Conservation (phyloP, 2,888 invertebrate genomes). For the Leptothorax acervorum region DNA sequence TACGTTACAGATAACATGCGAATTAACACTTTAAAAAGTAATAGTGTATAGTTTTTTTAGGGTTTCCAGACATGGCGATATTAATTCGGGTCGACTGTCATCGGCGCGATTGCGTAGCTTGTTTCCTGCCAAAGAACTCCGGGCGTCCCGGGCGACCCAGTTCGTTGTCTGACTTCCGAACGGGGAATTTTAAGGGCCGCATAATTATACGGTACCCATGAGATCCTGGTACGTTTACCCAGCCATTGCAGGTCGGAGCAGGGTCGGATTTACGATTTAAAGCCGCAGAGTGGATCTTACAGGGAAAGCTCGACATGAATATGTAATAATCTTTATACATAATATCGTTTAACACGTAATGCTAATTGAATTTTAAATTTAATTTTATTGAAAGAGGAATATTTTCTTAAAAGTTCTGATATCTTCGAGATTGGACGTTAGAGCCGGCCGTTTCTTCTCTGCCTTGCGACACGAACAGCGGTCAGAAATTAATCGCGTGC, state of each 20-base stretch:
- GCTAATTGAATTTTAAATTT: neutral
- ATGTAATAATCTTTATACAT: neutral
- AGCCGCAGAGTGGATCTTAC: neutral
- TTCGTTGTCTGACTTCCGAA: constrained; percentile 32
- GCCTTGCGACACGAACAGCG: neutral
- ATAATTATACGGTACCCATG: constrained; percentile 16
- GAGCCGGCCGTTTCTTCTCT: neutral
- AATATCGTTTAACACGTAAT: neutral
- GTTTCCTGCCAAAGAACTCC: constrained; percentile 36
- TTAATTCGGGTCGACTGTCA: constrained; percentile 31
- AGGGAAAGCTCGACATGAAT: neutral
- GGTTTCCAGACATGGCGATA: neutral
- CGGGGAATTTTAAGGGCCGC: constrained; percentile 12
- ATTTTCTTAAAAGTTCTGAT: neutral
- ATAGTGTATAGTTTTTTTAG: neutral
- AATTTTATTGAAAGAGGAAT: neutral
- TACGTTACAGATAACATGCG: neutral
- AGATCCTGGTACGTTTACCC: constrained; percentile 24
- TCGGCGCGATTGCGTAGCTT: constrained; percentile 4
- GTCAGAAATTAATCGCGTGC: constrained; percentile 43
- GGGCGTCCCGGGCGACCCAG: constrained; percentile 21
- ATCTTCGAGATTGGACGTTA: neutral
- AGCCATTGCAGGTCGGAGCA: neutral
- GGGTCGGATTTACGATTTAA: constrained; percentile 15
- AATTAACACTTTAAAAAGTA: neutral